Evolutionary conservation across 2,797 vertebrate species (phyloP), one percentile per base, ranked within the genome.

Genomic region (Podarcis siculus): DNA sequence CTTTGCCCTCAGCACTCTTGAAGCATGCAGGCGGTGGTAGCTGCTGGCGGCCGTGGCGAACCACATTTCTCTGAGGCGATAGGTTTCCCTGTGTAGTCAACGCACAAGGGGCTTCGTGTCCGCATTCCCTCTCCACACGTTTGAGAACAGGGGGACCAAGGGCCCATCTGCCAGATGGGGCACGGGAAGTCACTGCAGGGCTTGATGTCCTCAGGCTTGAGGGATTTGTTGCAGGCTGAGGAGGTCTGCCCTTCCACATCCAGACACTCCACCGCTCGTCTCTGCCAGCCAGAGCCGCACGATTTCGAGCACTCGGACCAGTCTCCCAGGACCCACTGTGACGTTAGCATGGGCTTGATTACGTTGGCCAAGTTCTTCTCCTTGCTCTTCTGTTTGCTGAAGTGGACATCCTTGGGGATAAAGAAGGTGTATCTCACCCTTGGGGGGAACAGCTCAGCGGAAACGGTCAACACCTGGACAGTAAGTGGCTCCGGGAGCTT

Each of bases 371-470:
- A 98, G 2, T 94, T 96, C 37, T 95, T 98, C 86, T 97, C 96
- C 66, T 98, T 98, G 93, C 94, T 94, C 79, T 94, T 96, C 77
- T 97, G 97, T 89, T 96, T 97, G 93, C 88, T 97, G 91, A 98
- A 98, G 66, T 96, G 93, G 58, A 97, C 82, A 0, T 98, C 97
- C 88, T 96, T 98, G 1, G 99, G 98, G 93, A 99, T 97, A 94
- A 98, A 99, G 94, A 99, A 99, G 32, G 97, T 98, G 61, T 99
- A 99, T 91, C 98, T 99, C 92, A 99, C 98, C 91, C 98, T 99
- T 0, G 98, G 98, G 1, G 98, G 98, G 88, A 97, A 97, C 78
- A 93, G 66, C 76, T 98, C 98, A 0, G 97, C 97, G 0, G 97
- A 97, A 0, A 98, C 98, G 1, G 97, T 97, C 88, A 99, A 95